Evolutionary conservation across 1,140 invertebrate species (phyloP).

Genomic region (Eueides isabella): DNA sequence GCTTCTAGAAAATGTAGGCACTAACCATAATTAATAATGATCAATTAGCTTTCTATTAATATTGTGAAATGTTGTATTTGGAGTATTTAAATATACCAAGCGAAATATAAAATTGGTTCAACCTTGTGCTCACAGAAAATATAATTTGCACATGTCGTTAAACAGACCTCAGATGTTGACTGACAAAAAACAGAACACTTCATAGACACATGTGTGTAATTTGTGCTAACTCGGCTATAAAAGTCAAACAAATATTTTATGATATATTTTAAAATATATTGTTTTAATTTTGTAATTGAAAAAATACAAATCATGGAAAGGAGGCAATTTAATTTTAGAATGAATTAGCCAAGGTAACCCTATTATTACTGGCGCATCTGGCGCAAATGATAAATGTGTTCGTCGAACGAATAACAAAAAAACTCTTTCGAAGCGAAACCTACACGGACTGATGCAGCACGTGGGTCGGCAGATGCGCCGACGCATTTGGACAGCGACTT

Average conservation of each 20-base stretch:
- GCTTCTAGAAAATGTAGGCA: constrained; percentile 53
- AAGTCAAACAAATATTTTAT: neutral
- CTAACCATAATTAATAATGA: constrained; percentile 57
- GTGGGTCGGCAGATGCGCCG: constrained; percentile 77
- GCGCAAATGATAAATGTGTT: constrained; percentile 71
- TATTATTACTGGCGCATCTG: constrained; percentile 75
- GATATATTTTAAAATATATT: constrained; percentile 12
- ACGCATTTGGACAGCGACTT: constrained; percentile 59
- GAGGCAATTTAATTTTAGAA: constrained; percentile 70
- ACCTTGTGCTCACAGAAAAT: constrained; percentile 23
- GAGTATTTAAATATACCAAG: neutral
- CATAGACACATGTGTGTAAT: constrained; percentile 65
- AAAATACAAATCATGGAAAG: constrained; percentile 45
- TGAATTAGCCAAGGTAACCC: constrained; percentile 60
- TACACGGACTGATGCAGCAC: constrained; percentile 69
- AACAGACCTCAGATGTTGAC: constrained; percentile 67
- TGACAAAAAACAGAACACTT: constrained; percentile 74
- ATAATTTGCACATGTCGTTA: constrained; percentile 72
- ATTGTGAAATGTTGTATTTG: neutral
- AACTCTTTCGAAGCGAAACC: constrained; percentile 65
- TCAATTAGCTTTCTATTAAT: constrained; percentile 28
- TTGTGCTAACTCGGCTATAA: constrained; percentile 42
- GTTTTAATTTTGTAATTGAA: constrained; percentile 8
- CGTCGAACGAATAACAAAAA: constrained; percentile 56
- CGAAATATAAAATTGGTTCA: neutral